Evolutionary conservation across 2,888 invertebrate genomes (phyloP), one percentile per base, ranked within the genome.

Genomic region (Sicus ferrugineus): DNA sequence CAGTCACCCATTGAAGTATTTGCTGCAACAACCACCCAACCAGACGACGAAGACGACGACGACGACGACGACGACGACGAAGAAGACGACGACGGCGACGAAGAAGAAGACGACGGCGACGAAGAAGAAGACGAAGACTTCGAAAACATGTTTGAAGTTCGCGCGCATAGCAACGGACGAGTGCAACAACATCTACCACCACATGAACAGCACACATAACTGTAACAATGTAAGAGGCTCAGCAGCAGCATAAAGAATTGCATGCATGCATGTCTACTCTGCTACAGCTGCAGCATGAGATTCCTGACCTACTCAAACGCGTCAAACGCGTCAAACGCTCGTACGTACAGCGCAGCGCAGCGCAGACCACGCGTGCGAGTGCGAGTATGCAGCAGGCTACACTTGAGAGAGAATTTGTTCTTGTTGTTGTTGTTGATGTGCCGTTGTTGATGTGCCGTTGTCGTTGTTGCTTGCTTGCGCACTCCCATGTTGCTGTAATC

Each of bases 281-380:
- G 21, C 31, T 34, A 19, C 38, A 61, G 26, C 42, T 26, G 16
- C 61, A 59, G 34, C 61, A 61, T 61, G n/a, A 42, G 52, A 65
- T 65, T 67, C 58, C 42, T 67, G 67, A 67, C 67, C 67, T 67
- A 67, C 58, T 67, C 66, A 34, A 56, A 14, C 31, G 11, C n/a
- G 16, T 16, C n/a, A 56, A 56, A 56, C 6, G 9, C 7, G n/a
- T 46, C 4, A 46, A 19, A 16, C 9, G 56, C 7, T 26, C 28
- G 26, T 54, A n/a, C n/a, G n/a, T n/a, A n/a, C n/a, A n/a, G n/a
- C n/a, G n/a, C n/a, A n/a, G n/a, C n/a, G n/a, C n/a, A n/a, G n/a
- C n/a, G n/a, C n/a, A n/a, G n/a, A n/a, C n/a, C n/a, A n/a, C n/a
- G n/a, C n/a, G n/a, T n/a, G n/a, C n/a, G n/a, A n/a, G n/a, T n/a